Base-by-base conservation (phyloP, 1,140 invertebrate genomes). In the Drosophila trapezifrons region DNA sequence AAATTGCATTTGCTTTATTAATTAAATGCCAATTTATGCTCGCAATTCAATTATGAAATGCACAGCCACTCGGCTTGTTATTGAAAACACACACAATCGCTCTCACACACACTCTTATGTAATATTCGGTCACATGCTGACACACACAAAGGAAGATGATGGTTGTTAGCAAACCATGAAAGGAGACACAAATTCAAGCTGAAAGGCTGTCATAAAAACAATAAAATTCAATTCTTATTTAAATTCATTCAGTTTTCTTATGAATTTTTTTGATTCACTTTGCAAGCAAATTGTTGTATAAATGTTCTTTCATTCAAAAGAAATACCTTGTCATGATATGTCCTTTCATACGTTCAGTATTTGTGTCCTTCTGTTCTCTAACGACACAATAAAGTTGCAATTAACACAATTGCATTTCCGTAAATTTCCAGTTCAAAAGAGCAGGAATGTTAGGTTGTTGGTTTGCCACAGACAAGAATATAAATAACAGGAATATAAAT, bases 1-100 rank as follows among this genome's bases (percentile, higher is more conserved):
- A 83, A 84, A 87, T 89, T 77, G 74, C 73, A 87, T 89, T 89
- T 80, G 72, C 65, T 83, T 83, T 87, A 89, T 87, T 89, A 87
- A 87, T 87, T 87, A 87, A 86, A 77, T 75, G 70, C 72, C 79
- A 89, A 87, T 83, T 51, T 87, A 69, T 56, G 55, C 37, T 72
- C 49, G 62, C 66, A 80, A 87, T 84, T 89, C 52, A 87, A 87
- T 87, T 87, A 89, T 22, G 49, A 66, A 46, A 45, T 47, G 40
- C 46, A 40, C 40, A 54, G 38, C 13, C 17, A 49, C 2, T 51
- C 32, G 22, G 22, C 25, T 32, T 37, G 60, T 78, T 80, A 70
- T 73, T 65, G 55, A 78, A 75, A 70, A 51, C 38, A 67, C 43
- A 49, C 10, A n/a, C n/a, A n/a, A n/a, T n/a, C n/a, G n/a, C n/a